These are phyloP conservation scores for Engystomops pustulosus DNA, from an alignment of 2,113 vertebrate species.

Conservation along the genomic window DNA sequence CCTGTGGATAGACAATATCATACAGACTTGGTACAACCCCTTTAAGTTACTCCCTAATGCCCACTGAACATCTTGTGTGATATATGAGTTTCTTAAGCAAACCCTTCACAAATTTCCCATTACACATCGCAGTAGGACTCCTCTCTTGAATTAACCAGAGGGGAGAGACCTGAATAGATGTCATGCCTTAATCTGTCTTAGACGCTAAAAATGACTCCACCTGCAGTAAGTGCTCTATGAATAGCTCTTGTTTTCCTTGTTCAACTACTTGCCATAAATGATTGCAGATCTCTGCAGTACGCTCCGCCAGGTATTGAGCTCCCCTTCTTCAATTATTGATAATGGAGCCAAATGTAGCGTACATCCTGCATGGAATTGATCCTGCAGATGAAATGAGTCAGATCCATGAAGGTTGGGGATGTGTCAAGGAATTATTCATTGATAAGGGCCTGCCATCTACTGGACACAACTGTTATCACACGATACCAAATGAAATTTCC, in stretches of 20 bases:
- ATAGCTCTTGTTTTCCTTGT: background rate
- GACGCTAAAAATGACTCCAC: background rate
- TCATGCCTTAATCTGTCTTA: too few species aligned
- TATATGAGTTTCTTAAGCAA: too few species aligned
- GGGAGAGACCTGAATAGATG: too few species aligned
- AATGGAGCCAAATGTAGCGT: background rate
- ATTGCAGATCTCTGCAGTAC: background rate
- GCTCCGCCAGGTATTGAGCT: background rate
- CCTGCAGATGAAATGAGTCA: background rate
- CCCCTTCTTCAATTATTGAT: background rate
- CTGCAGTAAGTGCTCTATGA: background rate
- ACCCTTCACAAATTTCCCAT: too few species aligned
- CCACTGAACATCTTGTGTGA: too few species aligned
- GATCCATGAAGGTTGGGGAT: background rate
- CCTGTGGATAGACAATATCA: too few species aligned
- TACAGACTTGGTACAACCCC: too few species aligned
- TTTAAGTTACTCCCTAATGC: too few species aligned
- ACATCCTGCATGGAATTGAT: background rate
- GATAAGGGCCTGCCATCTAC: background rate
- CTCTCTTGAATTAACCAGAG: too few species aligned
- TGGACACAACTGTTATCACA: background rate
- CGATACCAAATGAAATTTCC: too few species aligned
- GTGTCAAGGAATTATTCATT: background rate
- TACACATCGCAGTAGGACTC: too few species aligned
- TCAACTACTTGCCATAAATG: background rate